These are phyloP conservation scores for Spinibarbus caldwelli DNA, from an alignment of 2,797 vertebrate genomes.

Conservation along the genomic window DNA sequence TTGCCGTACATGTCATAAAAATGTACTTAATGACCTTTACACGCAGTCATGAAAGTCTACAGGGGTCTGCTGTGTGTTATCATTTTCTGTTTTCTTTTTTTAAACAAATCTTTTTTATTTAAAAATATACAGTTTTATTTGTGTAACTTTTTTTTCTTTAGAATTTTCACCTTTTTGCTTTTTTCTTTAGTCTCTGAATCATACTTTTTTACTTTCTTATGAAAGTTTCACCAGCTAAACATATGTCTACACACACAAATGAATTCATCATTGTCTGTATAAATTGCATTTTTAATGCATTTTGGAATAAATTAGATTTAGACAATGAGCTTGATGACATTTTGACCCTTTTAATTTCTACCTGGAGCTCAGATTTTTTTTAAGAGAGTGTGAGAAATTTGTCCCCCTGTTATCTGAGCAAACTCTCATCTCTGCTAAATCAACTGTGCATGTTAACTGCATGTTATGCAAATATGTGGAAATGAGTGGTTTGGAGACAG, in stretches of 20 bases:
- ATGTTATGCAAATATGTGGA: slow-evolving; percentile 10
- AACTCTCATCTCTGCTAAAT: background rate
- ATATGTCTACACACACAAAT: background rate
- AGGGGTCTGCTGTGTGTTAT: background rate
- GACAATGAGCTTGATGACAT: background rate
- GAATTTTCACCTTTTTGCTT: background rate
- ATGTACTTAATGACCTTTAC: background rate
- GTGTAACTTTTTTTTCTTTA: background rate
- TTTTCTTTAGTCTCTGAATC: no score
- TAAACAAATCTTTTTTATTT: background rate
- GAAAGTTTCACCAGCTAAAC: background rate
- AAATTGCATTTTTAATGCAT: background rate
- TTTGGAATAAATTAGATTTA: background rate
- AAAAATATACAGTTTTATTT: background rate
- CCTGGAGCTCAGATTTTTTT: background rate
- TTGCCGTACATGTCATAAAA: background rate
- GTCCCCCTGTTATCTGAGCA: background rate
- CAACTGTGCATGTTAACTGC: background rate
- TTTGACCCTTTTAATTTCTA: background rate
- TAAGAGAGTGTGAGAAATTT: background rate
- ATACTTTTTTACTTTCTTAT: background rate
- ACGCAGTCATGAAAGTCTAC: background rate
- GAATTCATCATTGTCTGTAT: background rate
- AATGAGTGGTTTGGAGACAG: background rate
- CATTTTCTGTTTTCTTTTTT: background rate